Percentiles rank a stretch among this genome's conserved stretches.
These are phyloP conservation scores for Drosophila fulvimacula DNA, from an alignment of 2,888 invertebrate species.

Conservation along the genomic window DNA sequence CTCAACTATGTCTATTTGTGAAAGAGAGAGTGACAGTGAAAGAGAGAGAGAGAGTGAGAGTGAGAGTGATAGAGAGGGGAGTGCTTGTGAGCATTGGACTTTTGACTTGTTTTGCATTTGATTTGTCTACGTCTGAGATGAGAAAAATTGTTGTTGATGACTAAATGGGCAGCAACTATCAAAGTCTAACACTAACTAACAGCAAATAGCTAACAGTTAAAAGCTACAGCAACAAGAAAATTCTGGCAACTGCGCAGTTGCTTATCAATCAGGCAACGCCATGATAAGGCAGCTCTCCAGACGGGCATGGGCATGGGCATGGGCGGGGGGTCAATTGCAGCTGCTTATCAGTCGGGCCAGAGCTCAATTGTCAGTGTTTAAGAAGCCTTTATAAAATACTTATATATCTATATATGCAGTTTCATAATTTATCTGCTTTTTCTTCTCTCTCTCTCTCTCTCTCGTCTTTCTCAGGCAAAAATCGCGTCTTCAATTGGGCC, in stretches of 20 bases:
- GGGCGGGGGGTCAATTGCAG: not conserved
- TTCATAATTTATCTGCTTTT: not conserved
- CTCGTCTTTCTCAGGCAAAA: conserved; percentile 85
- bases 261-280: conserved; percentile 52
- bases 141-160: conserved; percentile 34
- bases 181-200: conserved; percentile 40
- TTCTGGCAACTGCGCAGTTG: conserved; percentile 59
- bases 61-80: not conserved
- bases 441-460: not conserved
- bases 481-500: conserved; percentile 89
- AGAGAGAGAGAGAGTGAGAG: not conserved
- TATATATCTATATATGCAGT: not conserved
- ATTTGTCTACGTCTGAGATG: conserved; percentile 35
- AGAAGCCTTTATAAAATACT: not conserved
- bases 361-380: conserved; percentile 24
- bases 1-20: not conserved
- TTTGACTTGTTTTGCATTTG: conserved; percentile 75
- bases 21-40: conserved; percentile 3
- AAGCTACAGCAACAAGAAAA: conserved; percentile 5
- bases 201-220: conserved; percentile 13
- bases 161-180: conserved; percentile 46
- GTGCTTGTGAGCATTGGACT: conserved; percentile 60
- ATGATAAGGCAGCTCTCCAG: conserved; percentile 18
- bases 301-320: not conserved
- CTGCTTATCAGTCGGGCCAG: conserved; percentile 37